Base-by-base conservation (phyloP, 2,113 vertebrate species). In the Struthidea cinerea region DNA sequence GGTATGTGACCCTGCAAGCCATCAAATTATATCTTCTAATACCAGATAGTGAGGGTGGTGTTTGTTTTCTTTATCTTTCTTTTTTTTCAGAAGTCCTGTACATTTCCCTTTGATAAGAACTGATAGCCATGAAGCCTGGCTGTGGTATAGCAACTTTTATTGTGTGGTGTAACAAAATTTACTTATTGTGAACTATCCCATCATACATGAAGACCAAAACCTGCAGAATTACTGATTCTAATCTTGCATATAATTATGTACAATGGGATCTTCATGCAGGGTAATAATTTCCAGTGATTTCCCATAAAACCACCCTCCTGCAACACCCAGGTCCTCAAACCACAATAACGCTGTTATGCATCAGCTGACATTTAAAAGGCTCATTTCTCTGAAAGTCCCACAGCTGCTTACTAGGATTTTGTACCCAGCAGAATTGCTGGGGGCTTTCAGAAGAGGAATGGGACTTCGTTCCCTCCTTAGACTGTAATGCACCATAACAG, bases 51-150 rank as follows among this genome's bases (percentile, higher is more conserved):
- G 26, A 73, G 6, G 7, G 10, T 17, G 26, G 13, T 32, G n/a
- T 33, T 47, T 49, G 16, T 50, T 47, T 37, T 44, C 9, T 39
- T 59, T 8, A 19, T 26, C 11, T 10, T 28, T 27, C 3, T 22
- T 6, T 20, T 23, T 81, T 39, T 0, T 0, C 11, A 2, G 0
- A 61, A 75, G 9, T 68, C 16, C 12, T 33, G 30, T 33, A 9
- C 3, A 9, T 57, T 74, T 84, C 33, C 12, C 28, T 87, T 44
- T 26, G 32, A 3, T 47, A 30, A 42, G 30, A 52, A 6, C 35
- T 11, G 42, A 17, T 13, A 84, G 27, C 47, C 30, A 4, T 2
- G 2, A 65, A 87, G 30, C 20, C 30, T 44, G 18, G 12, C 23
- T 61, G 27, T 67, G 12, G 6, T 55, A 61, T 23, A 61, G 26